These are phyloP conservation scores for Lysandra bellargus DNA, from an alignment of 2,888 invertebrate genomes.

Conservation along the genomic window DNA sequence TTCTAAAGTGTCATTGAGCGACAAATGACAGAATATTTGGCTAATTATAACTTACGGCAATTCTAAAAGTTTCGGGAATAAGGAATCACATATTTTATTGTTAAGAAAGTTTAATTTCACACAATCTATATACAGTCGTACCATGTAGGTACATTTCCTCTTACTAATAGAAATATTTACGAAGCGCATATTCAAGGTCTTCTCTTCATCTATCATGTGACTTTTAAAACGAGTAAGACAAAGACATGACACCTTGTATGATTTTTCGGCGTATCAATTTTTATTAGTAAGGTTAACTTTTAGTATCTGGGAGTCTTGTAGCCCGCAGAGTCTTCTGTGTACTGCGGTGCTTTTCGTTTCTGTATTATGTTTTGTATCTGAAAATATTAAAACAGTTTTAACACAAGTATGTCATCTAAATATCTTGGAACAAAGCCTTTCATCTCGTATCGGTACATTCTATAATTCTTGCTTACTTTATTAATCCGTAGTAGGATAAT, in stretches of 20 bases:
- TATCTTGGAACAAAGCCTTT: too few relatives aligned
- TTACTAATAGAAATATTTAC: too few relatives aligned
- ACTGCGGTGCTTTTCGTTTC: slow-evolving; percentile 85
- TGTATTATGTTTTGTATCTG: slow-evolving; percentile 92
- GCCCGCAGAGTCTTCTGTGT: slow-evolving; percentile 76
- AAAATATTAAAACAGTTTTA: slow-evolving; percentile 45
- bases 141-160: neutral
- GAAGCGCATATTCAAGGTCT: too few relatives aligned
- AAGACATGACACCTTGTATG: too few relatives aligned
- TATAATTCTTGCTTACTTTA: too few relatives aligned
- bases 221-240: too few relatives aligned
- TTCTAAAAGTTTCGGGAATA: neutral
- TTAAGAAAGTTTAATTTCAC: slow-evolving; percentile 4
- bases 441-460: too few relatives aligned
- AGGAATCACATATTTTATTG: neutral
- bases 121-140: slow-evolving; percentile 24
- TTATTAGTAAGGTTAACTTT: neutral
- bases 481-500: too few relatives aligned
- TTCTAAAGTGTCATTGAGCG: neutral
- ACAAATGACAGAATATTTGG: neutral
- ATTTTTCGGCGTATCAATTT: too few relatives aligned
- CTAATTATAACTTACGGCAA: neutral
- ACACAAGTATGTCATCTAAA: neutral
- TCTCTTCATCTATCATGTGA: too few relatives aligned
- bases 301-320: slow-evolving; percentile 85